phyloP scores from a whole-genome alignment of 2,888 invertebrate species.

The Salpingus planirostris region DNA sequence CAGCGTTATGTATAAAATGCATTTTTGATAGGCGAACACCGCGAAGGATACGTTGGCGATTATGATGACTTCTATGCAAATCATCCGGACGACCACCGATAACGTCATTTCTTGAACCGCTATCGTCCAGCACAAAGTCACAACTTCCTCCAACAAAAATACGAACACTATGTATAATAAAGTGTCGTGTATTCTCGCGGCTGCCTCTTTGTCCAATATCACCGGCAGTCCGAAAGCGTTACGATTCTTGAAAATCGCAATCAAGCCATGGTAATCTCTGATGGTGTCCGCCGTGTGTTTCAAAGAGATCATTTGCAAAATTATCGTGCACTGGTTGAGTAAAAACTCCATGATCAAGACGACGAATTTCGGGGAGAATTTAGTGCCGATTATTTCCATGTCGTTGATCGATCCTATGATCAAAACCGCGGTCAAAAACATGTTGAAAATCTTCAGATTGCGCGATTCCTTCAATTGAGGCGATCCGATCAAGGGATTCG shows the following conservation, averaged over 20 bases:
- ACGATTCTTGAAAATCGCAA: constrained; percentile 2
- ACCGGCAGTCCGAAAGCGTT: constrained; percentile 1
- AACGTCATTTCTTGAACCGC: constrained; percentile 1
- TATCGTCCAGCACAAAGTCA: constrained; percentile 1
- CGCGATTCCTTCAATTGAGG: too few relatives aligned
- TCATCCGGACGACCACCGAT: constrained; percentile 1
- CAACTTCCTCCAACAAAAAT: constrained; percentile 4
- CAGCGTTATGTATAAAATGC: constrained; percentile 3
- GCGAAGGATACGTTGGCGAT: constrained; percentile 3
- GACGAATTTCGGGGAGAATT: constrained; percentile 3
- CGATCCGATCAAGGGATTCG: constrained; percentile 1
- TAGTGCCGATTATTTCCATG: not conserved
- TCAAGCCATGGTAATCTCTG: constrained; percentile 6
- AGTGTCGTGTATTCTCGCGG: constrained; percentile 2
- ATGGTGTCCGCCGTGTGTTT: constrained; percentile 3
- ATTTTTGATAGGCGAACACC: constrained; percentile 2
- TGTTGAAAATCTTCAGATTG: constrained; percentile 3
- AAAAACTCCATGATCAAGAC: constrained; percentile 4
- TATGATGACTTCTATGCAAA: constrained; percentile 2
- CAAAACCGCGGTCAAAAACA: constrained; percentile 2
- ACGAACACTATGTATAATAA: not conserved
- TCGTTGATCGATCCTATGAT: constrained; percentile 5
- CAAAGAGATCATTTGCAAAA: constrained; percentile 3
- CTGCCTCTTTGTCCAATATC: constrained; percentile 2
- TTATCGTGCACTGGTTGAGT: constrained; percentile 1